Evolutionary conservation across 1,140 invertebrate genomes (phyloP).

Genomic region (Euglossa dilemma): DNA sequence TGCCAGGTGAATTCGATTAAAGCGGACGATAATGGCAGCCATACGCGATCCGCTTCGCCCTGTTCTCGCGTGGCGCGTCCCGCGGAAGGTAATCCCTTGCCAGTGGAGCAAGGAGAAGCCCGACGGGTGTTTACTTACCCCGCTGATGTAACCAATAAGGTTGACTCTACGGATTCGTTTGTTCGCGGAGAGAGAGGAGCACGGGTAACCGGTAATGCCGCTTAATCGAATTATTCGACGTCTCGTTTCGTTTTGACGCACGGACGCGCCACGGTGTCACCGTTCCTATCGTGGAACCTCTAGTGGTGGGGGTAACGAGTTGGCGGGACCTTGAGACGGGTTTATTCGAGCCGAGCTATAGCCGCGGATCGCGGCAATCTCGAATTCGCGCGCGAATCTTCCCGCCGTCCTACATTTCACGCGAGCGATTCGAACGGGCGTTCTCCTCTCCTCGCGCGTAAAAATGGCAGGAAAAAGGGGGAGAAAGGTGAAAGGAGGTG

Average conservation of each 20-base stretch:
- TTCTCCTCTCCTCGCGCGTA: background rate
- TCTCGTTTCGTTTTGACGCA: background rate
- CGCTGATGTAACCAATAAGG: constrained; percentile 55
- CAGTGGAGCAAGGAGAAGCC: constrained; percentile 50
- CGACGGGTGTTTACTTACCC: constrained; percentile 48
- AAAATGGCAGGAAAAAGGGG: too few species aligned
- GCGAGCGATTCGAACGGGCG: too few species aligned
- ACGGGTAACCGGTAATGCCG: constrained; percentile 20
- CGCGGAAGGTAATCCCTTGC: constrained; percentile 40
- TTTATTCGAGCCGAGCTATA: too few species aligned
- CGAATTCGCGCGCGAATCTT: background rate
- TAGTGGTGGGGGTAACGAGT: background rate
- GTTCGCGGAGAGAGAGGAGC: constrained; percentile 17
- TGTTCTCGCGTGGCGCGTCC: background rate
- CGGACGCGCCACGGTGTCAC: background rate
- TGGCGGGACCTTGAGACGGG: too few species aligned
- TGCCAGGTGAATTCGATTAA: constrained; percentile 59
- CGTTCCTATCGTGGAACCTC: too few species aligned
- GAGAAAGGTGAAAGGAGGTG: background rate
- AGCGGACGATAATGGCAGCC: constrained; percentile 51
- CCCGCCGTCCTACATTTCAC: background rate
- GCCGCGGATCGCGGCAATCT: too few species aligned
- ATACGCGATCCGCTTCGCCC: constrained; percentile 17
- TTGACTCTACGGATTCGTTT: constrained; percentile 56
- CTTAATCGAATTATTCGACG: constrained; percentile 32